Base-by-base conservation (phyloP, 2,113 vertebrate genomes). In the Heloderma charlesbogerti region DNA sequence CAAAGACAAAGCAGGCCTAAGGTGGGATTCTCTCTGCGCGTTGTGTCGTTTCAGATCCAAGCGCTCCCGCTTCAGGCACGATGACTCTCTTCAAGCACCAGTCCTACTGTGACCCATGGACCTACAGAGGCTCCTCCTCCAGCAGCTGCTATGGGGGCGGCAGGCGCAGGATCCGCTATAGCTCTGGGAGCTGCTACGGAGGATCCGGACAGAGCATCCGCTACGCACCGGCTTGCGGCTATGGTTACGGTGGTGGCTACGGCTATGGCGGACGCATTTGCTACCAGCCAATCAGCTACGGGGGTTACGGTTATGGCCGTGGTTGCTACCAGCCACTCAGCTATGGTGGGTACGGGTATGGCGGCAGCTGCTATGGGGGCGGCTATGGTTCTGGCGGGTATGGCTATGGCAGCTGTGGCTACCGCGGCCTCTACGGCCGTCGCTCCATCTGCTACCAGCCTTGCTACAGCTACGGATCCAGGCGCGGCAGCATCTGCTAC, bases 21-120 rank as follows among this genome's bases (percentile, higher is more conserved):
- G 16, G 22, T 63, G 60, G 60, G 60, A 63, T 63, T n/a, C 18
- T 25, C 34, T 34, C 18, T 29, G 37, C 74, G 37, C 40, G 6
- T 31, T 86, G 22, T 69, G 12, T 85, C 22, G 0, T 90, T 90
- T 69, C 89, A 90, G 89, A 79, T 79, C 83, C 31, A n/a, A 48
- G 0, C 6, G 34, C 71, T 48, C 40, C 34, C 25, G 20, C n/a
- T 71, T 51, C 1, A 78, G n/a, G 8, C 43, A 69, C 86, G 13
- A 90, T 90, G 89, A 13, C 45, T 34, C 0, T 0, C 69, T 67
- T 31, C n/a, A 51, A 37, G 8, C 18, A 13, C 34, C 82, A 90
- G 45, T 67, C 82, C 22, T 51, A 1, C n/a, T 90, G 75, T 4
- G 60, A 79, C 27, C 74, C 89, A 31, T 3, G 31, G 3, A 1